Conservation (phyloP, 2,113 vertebrate genomes). For the Zeus faber region DNA sequence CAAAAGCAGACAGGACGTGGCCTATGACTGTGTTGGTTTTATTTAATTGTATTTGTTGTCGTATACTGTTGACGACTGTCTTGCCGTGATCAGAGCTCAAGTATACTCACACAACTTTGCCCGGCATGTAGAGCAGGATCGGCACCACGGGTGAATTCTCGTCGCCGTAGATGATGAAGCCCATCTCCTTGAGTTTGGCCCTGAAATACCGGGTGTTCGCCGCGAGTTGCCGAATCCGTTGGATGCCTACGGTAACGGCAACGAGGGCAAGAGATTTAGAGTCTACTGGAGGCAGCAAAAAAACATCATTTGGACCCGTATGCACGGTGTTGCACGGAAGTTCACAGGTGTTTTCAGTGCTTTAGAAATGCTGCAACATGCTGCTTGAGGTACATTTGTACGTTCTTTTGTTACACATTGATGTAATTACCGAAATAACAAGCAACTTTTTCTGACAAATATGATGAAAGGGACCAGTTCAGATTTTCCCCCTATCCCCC, state of each 20-base stretch:
- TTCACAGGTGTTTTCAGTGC: neutral
- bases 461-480: no score
- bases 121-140: conserved; percentile 89
- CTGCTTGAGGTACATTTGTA: no score
- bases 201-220: conserved; percentile 90
- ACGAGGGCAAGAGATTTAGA: conserved; percentile 35
- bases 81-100: no score
- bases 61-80: no score
- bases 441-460: no score
- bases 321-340: neutral
- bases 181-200: conserved; percentile 81
- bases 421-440: no score
- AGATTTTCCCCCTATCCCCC: neutral
- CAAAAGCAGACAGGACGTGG: no score
- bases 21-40: no score
- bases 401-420: no score
- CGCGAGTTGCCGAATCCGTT: conserved; percentile 79
- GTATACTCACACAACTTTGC: conserved; percentile 89
- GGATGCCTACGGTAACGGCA: conserved; percentile 74
- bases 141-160: conserved; percentile 88
- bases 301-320: conserved; percentile 5
- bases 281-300: no score
- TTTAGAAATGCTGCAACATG: no score
- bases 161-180: conserved; percentile 92
- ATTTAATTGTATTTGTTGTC: no score